A percentile compares a stretch with the other conserved stretches of the same genome.
phyloP scores from a whole-genome alignment of 2,888 invertebrate genomes.

The Drosophila fulvimacula region DNA sequence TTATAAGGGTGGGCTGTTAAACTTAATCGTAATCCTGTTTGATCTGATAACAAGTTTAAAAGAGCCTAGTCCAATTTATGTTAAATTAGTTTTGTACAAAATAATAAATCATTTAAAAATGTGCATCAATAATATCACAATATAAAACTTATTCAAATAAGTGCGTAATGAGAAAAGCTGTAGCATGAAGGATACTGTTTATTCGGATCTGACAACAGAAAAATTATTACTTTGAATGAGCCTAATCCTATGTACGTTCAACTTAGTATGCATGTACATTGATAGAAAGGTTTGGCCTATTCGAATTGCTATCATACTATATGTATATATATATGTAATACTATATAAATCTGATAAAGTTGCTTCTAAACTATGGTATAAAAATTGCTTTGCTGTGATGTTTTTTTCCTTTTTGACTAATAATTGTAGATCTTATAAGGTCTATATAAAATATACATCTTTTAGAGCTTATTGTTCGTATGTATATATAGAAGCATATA shows the following conservation, averaged over 20 bases:
- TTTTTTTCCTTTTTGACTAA: conserved; percentile 15
- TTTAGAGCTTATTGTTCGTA: conserved; percentile 13
- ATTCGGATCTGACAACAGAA: background rate
- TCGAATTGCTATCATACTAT: conserved; percentile 11
- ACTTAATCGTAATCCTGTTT: background rate
- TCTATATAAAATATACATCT: conserved; percentile 48
- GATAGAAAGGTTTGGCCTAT: conserved; percentile 42
- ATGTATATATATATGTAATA: conserved; percentile 16
- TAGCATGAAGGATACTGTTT: background rate
- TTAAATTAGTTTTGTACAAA: no score
- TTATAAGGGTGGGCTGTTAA: conserved; percentile 2
- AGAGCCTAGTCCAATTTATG: background rate
- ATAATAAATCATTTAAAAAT: no score
- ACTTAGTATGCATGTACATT: conserved; percentile 29
- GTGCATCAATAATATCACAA: background rate
- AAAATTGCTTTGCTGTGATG: conserved; percentile 55
- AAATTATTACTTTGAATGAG: background rate
- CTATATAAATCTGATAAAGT: conserved; percentile 7
- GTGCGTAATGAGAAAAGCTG: background rate
- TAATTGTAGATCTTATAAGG: conserved; percentile 26
- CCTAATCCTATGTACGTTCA: background rate
- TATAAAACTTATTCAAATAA: background rate
- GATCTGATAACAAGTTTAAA: background rate
- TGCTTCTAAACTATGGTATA: conserved; percentile 37
- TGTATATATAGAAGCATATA: background rate